phyloP scores from a whole-genome alignment of 2,113 vertebrate genomes.

The Marcusenius ussheri region DNA sequence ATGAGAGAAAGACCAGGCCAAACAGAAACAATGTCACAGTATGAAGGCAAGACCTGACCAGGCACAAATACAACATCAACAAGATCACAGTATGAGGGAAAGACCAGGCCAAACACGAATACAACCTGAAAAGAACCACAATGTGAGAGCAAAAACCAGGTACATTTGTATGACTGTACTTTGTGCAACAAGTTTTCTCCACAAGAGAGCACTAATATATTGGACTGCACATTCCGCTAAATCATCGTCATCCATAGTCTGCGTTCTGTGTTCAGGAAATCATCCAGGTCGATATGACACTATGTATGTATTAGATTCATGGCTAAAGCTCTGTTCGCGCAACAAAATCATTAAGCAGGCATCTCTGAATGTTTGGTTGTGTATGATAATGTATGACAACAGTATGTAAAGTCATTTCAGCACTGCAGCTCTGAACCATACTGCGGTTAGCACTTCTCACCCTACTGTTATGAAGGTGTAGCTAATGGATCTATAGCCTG shows the following conservation, averaged over 20 bases:
- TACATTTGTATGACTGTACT: background rate
- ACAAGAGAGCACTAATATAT: background rate
- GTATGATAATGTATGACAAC: background rate
- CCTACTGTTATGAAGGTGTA: background rate
- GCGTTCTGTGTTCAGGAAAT: background rate
- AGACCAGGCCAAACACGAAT: background rate
- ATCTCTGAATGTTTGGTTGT: background rate
- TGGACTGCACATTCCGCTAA: background rate
- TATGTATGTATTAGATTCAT: background rate
- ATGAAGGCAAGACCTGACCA: background rate
- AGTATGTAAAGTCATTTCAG: background rate
- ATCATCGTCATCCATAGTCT: background rate
- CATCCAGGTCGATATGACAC: background rate
- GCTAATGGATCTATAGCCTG: background rate
- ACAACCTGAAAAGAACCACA: background rate
- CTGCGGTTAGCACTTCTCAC: background rate
- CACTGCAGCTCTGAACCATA: background rate
- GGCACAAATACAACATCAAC: background rate
- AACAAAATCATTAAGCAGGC: background rate
- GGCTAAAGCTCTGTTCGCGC: background rate
- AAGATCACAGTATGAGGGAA: background rate
- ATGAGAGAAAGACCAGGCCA: background rate
- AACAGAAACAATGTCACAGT: background rate
- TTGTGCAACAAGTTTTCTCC: background rate
- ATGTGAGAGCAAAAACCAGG: background rate